A percentile compares a stretch with the other conserved stretches of the same genome.
Evolutionary conservation across 2,113 vertebrate species (phyloP).

Genomic region (Regulus satrapa): DNA sequence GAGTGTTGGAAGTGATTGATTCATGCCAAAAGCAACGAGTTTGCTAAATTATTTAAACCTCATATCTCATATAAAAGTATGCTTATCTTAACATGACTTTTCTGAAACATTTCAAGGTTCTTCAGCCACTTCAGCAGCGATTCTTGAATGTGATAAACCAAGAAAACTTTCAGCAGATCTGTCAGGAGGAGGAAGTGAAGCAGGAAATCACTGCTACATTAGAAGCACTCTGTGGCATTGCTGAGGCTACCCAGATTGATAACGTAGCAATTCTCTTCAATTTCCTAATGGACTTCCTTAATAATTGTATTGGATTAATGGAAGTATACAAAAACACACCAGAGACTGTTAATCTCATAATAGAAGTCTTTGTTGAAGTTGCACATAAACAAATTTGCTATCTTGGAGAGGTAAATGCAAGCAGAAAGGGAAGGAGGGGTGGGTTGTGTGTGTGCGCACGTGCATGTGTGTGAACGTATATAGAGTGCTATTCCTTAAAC

Average conservation of each 20-base stretch:
- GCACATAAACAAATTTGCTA: constrained; percentile 99
- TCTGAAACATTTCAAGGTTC: constrained; percentile 77
- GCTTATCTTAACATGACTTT: neutral
- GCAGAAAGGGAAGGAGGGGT: neutral
- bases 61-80: neutral
- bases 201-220: constrained; percentile 92
- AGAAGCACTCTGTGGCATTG: constrained; percentile 95
- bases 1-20: neutral
- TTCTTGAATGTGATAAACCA: constrained; percentile 98
- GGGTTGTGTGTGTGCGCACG: rapidly evolving
- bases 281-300: constrained; percentile 98
- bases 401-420: constrained; percentile 89
- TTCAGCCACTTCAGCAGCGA: constrained; percentile 94
- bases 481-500: neutral
- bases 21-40: neutral
- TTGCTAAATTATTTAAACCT: neutral
- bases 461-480: neutral
- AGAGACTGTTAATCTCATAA: constrained; percentile 98
- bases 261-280: constrained; percentile 96
- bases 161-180: constrained; percentile 96
- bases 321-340: constrained; percentile 98
- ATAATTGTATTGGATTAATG: constrained; percentile 97
- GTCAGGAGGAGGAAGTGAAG: constrained; percentile 94
- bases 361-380: constrained; percentile 99
- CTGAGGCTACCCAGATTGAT: constrained; percentile 97